Evolutionary conservation across 2,797 vertebrate species (phyloP).

Genomic region (Lateolabrax maculatus): DNA sequence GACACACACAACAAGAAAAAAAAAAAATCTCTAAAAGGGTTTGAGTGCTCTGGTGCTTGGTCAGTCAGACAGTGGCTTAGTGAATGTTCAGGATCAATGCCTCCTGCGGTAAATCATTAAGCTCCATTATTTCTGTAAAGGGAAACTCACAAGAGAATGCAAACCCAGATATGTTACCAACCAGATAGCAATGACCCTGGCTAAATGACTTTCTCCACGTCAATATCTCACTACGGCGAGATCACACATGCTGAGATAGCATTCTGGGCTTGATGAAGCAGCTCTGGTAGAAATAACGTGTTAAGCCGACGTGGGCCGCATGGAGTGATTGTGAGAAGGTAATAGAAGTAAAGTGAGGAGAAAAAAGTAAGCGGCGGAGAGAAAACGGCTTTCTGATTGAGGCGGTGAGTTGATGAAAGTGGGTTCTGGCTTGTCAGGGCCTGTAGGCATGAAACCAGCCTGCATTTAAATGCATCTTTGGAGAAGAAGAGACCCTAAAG

Average conservation of each 20-base stretch:
- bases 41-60: conserved; percentile 47
- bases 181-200: conserved; percentile 46
- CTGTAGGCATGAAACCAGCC: conserved; percentile 29
- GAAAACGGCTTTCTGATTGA: conserved; percentile 54
- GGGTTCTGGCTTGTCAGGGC: conserved; percentile 42
- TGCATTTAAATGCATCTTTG: conserved; percentile 62
- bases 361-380: conserved; percentile 32
- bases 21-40: conserved; percentile 47
- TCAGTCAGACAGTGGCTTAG: conserved; percentile 44
- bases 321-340: conserved; percentile 8
- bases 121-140: conserved; percentile 73
- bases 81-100: conserved; percentile 63
- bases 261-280: conserved; percentile 39
- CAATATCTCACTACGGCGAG: conserved; percentile 62
- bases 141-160: conserved; percentile 53
- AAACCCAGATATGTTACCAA: conserved; percentile 50
- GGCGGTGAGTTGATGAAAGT: conserved; percentile 55
- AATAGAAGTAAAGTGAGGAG: conserved; percentile 21
- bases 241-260: conserved; percentile 58
- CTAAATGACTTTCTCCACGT: conserved; percentile 68
- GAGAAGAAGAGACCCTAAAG: conserved; percentile 38
- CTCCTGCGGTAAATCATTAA: conserved; percentile 68
- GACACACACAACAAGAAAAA: conserved; percentile 21
- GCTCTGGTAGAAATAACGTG: conserved; percentile 52
- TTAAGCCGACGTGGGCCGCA: conserved; percentile 18